Base-by-base conservation (phyloP, 2,113 vertebrate genomes). In the Istiophorus platypterus region DNA sequence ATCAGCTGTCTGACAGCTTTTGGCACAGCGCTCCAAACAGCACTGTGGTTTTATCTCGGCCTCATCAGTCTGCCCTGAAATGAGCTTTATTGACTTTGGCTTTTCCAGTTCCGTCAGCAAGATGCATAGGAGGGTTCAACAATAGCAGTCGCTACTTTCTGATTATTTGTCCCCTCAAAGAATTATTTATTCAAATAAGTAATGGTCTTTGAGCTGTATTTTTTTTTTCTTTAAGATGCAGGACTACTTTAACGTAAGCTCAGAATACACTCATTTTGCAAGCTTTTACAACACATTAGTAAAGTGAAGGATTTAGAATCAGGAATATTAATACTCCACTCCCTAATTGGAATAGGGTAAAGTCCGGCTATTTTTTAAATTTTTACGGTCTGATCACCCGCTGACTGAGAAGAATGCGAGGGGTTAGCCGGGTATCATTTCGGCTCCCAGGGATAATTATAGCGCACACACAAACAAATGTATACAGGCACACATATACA, bases 381-480 rank as follows among this genome's bases (percentile, higher is more conserved):
- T 82, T 78, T 71, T 39, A 13, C 72, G 29, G 58, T 37, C 31
- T n/a, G n/a, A n/a, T n/a, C n/a, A n/a, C n/a, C n/a, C n/a, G n/a
- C n/a, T n/a, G n/a, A n/a, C n/a, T 71, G 79, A 80, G 68, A 84
- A 13, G 58, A 58, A 87, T 70, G 68, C 56, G 45, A 87, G 71
- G 56, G 70, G 56, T 68, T 78, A 76, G 80, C 56, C 81, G 45
- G 3, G 20, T 89, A 81, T 88, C 82, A 82, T 68, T 77, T 49
- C 73, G 80, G 72, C 89, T 89, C 77, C 65, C 58, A 27, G 75
- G 77, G 82, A 91, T 90, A 88, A 90, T 89, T 92, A 89, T 69
- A 79, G 67, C 58, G 52, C 80, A 72, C 74, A 72, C 74, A 82
- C 59, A 81, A 51, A 77, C 73, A 85, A 58, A 78, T 68, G 58